Conservation (phyloP, 2,797 vertebrate species). For the Acanthornis magna region DNA sequence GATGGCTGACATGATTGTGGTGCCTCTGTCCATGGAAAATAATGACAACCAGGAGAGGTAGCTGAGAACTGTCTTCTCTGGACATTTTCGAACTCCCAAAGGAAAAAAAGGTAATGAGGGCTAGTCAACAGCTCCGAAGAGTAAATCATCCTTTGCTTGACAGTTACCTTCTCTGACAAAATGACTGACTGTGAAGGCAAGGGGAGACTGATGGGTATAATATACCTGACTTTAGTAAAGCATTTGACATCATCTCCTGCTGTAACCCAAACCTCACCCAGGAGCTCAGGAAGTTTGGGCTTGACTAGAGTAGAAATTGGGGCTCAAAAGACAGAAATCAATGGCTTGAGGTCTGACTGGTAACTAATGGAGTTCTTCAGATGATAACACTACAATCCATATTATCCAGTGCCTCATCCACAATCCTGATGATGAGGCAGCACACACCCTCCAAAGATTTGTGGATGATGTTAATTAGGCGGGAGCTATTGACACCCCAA, state of each 20-base stretch:
- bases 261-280: neutral
- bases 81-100: neutral
- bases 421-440: neutral
- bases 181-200: neutral
- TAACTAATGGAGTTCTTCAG: neutral
- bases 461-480: neutral
- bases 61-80: neutral
- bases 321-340: neutral
- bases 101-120: neutral
- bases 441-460: neutral
- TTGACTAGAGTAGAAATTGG: neutral
- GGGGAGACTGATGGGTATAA: neutral
- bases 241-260: neutral
- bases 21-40: neutral
- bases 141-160: neutral
- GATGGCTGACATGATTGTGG: neutral
- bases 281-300: neutral
- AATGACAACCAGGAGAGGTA: neutral
- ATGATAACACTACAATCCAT: neutral
- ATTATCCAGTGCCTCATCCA: neutral
- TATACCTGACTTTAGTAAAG: neutral
- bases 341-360: neutral
- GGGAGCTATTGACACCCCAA: neutral
- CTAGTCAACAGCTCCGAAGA: neutral
- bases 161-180: neutral